Base-by-base conservation (phyloP, 2,113 vertebrate species). In the Austrofundulus limnaeus region DNA sequence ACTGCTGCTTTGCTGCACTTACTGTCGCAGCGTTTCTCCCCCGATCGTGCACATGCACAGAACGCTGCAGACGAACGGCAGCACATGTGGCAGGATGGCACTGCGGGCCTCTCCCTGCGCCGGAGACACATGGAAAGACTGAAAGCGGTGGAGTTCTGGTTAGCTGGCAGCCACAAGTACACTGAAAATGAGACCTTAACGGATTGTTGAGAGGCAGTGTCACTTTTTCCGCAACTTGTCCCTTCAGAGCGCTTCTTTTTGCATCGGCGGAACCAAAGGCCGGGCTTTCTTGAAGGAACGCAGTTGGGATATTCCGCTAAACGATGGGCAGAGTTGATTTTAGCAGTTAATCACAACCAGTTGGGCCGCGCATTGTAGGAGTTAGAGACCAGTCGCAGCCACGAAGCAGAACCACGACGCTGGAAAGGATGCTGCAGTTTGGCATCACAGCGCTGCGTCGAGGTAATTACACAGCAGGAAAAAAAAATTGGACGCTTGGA, bases 141-240 rank as follows among this genome's bases (percentile, higher is more conserved):
- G 69, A 66, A 61, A 71, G 80, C 67, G 75, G 84, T 56, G 69
- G 81, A 77, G 78, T 66, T 77, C 41, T 75, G 75, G 83, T 70
- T 46, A 66, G 81, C 70, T 42, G 11, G 70, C 11, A 58, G 65
- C 86, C 88, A 71, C 90, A 88, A 82, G 78, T 69, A 88, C 54
- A 74, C 82, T 53, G 82, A 73, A 81, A 88, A 87, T 84, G 72
- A 87, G 76, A 83, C 77, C 75, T 75, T 81, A 47, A 78, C 67
- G 71, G 74, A 77, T 63, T 63, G 76, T 63, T 39, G 57, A 72
- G 60, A 77, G 73, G 56, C 64, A n/a, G 54, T 83, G 83, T 88
- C 81, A 87, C 65, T 82, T 84, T 89, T 91, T 90, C 87, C 81
- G 13, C 59, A 64, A 57, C 61, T 82, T 75, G 76, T 75, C 77